These are phyloP conservation scores for Sinocyclocheilus anophthalmus DNA, from an alignment of 2,113 vertebrate species.

Conservation along the genomic window DNA sequence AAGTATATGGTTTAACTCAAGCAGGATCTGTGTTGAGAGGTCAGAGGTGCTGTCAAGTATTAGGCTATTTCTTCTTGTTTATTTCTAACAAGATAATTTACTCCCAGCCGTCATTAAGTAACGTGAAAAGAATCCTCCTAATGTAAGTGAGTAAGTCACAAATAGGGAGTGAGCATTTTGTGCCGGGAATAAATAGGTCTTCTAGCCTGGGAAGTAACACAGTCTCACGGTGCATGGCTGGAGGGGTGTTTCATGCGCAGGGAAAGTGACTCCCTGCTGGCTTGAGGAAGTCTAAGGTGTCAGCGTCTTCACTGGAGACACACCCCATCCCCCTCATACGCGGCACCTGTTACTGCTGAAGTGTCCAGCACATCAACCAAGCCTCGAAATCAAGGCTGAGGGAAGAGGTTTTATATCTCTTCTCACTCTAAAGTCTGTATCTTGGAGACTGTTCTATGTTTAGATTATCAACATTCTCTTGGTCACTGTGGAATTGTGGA, in stretches of 20 bases:
- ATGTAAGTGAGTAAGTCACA: constrained; percentile 54
- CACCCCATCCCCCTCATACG: neutral
- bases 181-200: constrained; percentile 74
- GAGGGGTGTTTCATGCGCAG: constrained; percentile 17
- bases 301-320: constrained; percentile 55
- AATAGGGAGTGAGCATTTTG: constrained; percentile 49
- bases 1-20: neutral
- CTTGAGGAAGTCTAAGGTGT: constrained; percentile 57
- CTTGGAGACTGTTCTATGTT: constrained; percentile 36
- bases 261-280: constrained; percentile 56
- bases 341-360: constrained; percentile 54
- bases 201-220: constrained; percentile 69
- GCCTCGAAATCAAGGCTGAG: constrained; percentile 44
- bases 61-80: neutral
- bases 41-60: neutral
- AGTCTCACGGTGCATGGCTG: constrained; percentile 38
- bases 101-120: constrained; percentile 11
- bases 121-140: neutral
- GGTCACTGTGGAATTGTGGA: neutral
- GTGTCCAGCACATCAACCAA: constrained; percentile 17
- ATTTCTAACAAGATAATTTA: constrained; percentile 24
- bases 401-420: constrained; percentile 35
- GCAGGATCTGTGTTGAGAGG: neutral
- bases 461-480: constrained; percentile 9
- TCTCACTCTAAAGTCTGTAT: constrained; percentile 16